Evolutionary conservation across 1,140 invertebrate genomes (phyloP), one percentile per base, ranked within the genome.

Genomic region (Tenebrio molitor): DNA sequence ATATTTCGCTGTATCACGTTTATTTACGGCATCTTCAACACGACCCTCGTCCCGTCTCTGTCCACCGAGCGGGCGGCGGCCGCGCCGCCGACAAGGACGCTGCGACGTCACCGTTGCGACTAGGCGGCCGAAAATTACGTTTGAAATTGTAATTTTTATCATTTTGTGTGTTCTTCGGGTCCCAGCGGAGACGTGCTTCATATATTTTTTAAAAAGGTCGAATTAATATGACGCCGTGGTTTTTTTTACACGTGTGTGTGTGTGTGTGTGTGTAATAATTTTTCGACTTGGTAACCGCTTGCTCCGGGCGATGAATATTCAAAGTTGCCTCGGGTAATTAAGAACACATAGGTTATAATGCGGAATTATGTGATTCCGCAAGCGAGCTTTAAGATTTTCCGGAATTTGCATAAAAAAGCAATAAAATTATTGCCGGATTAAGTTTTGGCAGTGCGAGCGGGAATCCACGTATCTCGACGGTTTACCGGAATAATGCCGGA

Each of bases 391-490:
- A 78, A 80, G 78, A 80, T 80, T 80, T 77, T 36, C 19, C 68
- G 23, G 44, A 73, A 80, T 81, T 81, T 76, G 78, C 80, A 81
- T 81, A 80, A 81, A 81, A 81, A 81, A 77, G 73, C 80, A 75
- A 81, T 81, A 81, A 81, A 81, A 81, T 81, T 81, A 81, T 80
- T 76, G 79, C 72, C 63, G 78, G 79, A 65, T 65, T 65, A 65
- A 65, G 62, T 65, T 65, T 65, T 65, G 62, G 62, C 62, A 65
- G 39, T 65, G 62, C 39, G 62, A 65, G 62, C 62, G 62, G 23
- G 34, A 65, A 65, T 68, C 69, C 69, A 71, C 69, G 69, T 71
- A 71, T 71, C 69, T 71, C 53, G 53, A 53, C 46, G 69, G 69
- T 71, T 71, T 71, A 71, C 53, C 53, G 69, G 53, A 71, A 71